Conservation (phyloP, 2,797 vertebrate species). For the Anomalospiza imberbis region DNA sequence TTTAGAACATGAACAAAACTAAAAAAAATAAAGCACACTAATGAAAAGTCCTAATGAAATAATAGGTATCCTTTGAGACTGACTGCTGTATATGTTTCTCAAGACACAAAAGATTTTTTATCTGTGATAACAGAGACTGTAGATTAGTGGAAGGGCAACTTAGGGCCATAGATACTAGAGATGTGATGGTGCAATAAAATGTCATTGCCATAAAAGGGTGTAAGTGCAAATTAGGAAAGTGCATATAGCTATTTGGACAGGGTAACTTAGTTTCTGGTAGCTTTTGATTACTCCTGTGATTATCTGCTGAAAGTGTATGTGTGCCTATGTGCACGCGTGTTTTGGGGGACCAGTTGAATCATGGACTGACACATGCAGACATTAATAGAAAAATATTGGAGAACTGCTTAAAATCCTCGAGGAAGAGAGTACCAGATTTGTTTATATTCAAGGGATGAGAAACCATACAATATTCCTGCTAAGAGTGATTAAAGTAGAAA, state of each 20-base stretch:
- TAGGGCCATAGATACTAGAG: neutral
- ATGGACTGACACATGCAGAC: neutral
- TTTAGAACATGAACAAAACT: neutral
- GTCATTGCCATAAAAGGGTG: neutral
- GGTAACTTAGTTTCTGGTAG: neutral
- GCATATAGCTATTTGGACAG: neutral
- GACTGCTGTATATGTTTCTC: neutral
- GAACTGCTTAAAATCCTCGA: constrained; percentile 3
- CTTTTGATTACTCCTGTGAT: neutral
- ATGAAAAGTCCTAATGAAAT: neutral
- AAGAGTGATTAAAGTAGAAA: constrained; percentile 20
- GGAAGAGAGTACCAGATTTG: constrained; percentile 33
- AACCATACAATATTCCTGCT: constrained; percentile 27
- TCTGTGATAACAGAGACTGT: neutral
- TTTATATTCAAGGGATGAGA: constrained; percentile 36
- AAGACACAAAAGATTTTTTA: neutral
- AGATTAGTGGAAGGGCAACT: neutral
- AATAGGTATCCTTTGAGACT: neutral
- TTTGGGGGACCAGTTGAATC: constrained; percentile 13
- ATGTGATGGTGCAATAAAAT: neutral
- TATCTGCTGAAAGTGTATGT: neutral
- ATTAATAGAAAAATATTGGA: constrained; percentile 25
- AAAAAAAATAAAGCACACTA: neutral
- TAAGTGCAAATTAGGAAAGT: neutral
- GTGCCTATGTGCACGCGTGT: neutral